Evolutionary conservation across 2,113 vertebrate genomes (phyloP).

Genomic region (Oryctolagus cuniculus): mOryCun1.1 NC_091441.1:20078001-20078500

Average conservation of each 20-base stretch:
- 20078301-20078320: not conserved
- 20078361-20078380: too few species aligned
- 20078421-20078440: too few species aligned
- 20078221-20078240: not conserved
- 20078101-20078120: too few species aligned
- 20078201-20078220: not conserved
- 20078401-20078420: too few species aligned
- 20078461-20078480: too few species aligned
- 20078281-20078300: not conserved
- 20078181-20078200: not conserved
- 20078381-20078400: too few species aligned
- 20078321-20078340: too few species aligned
- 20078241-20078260: not conserved
- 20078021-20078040: accelerated
- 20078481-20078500: too few species aligned
- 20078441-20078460: too few species aligned
- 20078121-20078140: not conserved
- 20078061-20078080: not conserved
- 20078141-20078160: not conserved
- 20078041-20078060: accelerated
- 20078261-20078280: not conserved
- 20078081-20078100: not conserved
- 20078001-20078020: not conserved
- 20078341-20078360: too few species aligned
- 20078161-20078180: not conserved